phyloP scores from a whole-genome alignment of 2,888 invertebrate species.

The Phengaris arion region DNA sequence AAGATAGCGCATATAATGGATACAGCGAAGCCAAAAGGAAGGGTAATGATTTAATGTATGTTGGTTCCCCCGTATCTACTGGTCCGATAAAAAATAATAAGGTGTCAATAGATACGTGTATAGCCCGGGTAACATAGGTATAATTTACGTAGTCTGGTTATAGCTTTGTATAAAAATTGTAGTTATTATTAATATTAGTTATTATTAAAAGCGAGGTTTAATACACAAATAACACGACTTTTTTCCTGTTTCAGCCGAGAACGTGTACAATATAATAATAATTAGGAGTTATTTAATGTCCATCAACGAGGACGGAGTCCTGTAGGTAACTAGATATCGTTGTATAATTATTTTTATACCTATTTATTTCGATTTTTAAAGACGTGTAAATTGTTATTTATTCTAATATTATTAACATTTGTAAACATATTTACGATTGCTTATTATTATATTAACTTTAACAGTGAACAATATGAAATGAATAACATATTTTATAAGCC shows the following conservation, averaged over 20 bases:
- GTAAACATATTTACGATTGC: not conserved
- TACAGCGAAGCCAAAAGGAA: no score
- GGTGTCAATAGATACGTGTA: no score
- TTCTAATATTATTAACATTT: conserved; percentile 2
- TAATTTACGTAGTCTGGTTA: no score
- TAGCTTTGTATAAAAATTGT: no score
- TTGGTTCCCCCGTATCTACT: no score
- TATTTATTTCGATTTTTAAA: not conserved
- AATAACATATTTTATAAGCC: not conserved
- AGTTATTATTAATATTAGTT: no score
- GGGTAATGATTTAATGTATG: no score
- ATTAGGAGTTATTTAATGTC: conserved; percentile 71
- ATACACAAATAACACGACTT: not conserved
- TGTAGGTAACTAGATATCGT: conserved; percentile 49
- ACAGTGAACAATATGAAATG: not conserved
- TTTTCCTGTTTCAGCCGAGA: conserved; percentile 57
- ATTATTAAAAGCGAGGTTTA: no score
- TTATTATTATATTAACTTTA: not conserved
- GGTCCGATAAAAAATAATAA: no score
- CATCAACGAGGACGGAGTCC: conserved; percentile 68
- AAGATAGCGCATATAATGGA: no score
- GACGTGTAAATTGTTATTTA: conserved; percentile 10
- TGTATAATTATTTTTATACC: conserved; percentile 18
- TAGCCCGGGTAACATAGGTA: no score
- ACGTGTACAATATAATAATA: conserved; percentile 69